These are phyloP conservation scores for Calameuta filiformis DNA, from an alignment of 2,888 invertebrate species.

Conservation along the genomic window DNA sequence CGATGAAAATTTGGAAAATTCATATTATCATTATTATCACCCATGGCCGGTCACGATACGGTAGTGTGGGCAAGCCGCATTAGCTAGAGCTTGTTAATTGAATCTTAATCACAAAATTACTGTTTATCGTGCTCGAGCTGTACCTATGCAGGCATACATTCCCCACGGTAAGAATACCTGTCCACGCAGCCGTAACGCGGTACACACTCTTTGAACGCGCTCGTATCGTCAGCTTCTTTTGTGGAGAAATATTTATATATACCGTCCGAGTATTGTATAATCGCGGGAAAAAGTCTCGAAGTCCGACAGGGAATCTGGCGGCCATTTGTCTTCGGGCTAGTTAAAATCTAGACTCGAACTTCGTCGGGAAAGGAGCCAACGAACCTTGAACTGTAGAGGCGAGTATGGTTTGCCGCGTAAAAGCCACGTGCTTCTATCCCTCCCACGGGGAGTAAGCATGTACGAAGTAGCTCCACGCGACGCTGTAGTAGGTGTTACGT, in stretches of 20 bases:
- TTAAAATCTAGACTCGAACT: not conserved
- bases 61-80: not conserved
- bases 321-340: not conserved
- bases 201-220: not conserved
- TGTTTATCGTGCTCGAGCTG: not conserved
- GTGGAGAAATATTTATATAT: not conserved
- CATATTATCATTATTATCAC: not conserved
- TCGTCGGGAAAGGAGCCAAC: not conserved
- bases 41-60: not conserved
- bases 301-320: not conserved
- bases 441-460: slow-evolving; percentile 27
- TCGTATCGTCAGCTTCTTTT: no score
- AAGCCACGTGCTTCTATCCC: slow-evolving; percentile 54
- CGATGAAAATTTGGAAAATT: not conserved
- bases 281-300: not conserved
- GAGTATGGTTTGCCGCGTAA: slow-evolving; percentile 54
- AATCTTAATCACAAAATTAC: not conserved
- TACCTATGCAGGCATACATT: not conserved
- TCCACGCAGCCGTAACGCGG: not conserved
- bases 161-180: not conserved
- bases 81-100: not conserved
- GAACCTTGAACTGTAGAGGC: not conserved
- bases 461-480: slow-evolving; percentile 21
- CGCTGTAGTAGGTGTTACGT: slow-evolving; percentile 60
- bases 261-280: not conserved